Percentiles rank a stretch among this genome's conserved stretches.
Conservation (phyloP, 2,888 invertebrate species). For the Xylota segnis region DNA sequence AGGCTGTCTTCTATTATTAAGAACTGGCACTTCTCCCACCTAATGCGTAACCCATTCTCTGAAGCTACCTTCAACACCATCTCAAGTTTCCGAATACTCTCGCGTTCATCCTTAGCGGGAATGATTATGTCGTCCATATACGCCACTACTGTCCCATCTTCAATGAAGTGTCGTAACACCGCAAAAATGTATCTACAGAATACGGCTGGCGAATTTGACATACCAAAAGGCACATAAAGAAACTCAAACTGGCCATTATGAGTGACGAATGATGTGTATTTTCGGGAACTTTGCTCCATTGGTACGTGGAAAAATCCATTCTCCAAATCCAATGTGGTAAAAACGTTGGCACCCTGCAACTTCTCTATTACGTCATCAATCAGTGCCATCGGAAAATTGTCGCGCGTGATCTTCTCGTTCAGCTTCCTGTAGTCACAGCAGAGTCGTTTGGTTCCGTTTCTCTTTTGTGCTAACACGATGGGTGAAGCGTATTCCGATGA, state of each 20-base stretch:
- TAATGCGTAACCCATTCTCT: not conserved
- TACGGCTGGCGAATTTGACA: constrained; percentile 25
- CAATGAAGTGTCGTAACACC: constrained; percentile 77
- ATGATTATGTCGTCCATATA: not conserved
- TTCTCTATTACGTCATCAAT: not conserved
- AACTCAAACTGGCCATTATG: constrained; percentile 35
- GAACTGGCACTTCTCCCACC: not conserved
- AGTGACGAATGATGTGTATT: not conserved
- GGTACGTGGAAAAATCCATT: too few species aligned
- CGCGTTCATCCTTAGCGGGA: not conserved
- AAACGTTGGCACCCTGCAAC: too few species aligned
- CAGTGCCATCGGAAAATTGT: constrained; percentile 5
- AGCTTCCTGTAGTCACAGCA: constrained; percentile 10
- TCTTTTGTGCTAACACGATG: too few species aligned
- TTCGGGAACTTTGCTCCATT: too few species aligned
- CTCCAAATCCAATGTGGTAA: too few species aligned
- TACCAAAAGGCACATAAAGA: constrained; percentile 8
- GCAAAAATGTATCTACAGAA: constrained; percentile 9
- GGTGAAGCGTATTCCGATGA: too few species aligned
- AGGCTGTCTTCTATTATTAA: not conserved
- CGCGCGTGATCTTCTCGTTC: not conserved
- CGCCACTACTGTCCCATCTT: not conserved
- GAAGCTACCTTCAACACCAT: not conserved
- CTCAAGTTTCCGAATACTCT: not conserved
- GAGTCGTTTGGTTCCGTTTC: not conserved